phyloP scores from a whole-genome alignment of 2,888 invertebrate genomes.

The Gastracanthus pulcherrimus region DNA sequence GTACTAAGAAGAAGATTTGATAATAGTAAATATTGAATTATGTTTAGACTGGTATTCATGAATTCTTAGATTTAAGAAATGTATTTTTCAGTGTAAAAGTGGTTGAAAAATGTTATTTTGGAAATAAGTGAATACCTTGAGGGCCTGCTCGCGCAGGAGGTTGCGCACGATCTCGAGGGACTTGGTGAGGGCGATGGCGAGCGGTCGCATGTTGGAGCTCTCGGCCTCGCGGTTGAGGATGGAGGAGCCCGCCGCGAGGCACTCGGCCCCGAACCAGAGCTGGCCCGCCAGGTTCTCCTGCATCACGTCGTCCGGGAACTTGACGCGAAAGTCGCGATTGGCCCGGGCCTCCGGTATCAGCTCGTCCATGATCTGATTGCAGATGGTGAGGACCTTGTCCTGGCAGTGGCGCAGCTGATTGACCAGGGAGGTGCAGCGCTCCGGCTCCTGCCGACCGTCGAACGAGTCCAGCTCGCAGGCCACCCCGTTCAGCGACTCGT shows the following conservation, averaged over 20 bases:
- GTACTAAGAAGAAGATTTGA: too few relatives aligned
- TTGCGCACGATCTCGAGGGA: conserved; percentile 95
- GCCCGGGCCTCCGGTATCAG: conserved; percentile 91
- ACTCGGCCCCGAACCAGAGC: conserved; percentile 99
- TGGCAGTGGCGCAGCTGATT: conserved; percentile 96
- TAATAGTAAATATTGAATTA: too few relatives aligned
- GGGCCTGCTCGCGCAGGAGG: conserved; percentile 89
- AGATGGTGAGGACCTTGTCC: conserved; percentile 93
- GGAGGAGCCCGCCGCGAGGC: conserved; percentile 97
- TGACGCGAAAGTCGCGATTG: conserved; percentile 96
- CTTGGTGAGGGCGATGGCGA: conserved; percentile 97
- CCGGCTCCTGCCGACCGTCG: conserved; percentile 99
- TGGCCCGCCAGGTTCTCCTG: conserved; percentile 99
- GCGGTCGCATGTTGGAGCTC: conserved; percentile 96
- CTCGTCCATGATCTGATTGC: conserved; percentile 97
- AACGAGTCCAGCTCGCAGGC: conserved; percentile 98
- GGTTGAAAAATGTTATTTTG: too few relatives aligned
- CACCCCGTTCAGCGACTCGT: conserved; percentile 96
- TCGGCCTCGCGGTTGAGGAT: conserved; percentile 98
- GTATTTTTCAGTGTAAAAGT: too few relatives aligned
- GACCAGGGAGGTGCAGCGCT: conserved; percentile 96
- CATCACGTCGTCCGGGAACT: conserved; percentile 98
- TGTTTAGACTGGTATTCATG: too few relatives aligned
- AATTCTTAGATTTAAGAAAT: too few relatives aligned
- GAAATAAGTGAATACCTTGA: too few relatives aligned